Base-by-base conservation (phyloP, 2,113 vertebrate genomes). In the Rhinogobius similis region DNA sequence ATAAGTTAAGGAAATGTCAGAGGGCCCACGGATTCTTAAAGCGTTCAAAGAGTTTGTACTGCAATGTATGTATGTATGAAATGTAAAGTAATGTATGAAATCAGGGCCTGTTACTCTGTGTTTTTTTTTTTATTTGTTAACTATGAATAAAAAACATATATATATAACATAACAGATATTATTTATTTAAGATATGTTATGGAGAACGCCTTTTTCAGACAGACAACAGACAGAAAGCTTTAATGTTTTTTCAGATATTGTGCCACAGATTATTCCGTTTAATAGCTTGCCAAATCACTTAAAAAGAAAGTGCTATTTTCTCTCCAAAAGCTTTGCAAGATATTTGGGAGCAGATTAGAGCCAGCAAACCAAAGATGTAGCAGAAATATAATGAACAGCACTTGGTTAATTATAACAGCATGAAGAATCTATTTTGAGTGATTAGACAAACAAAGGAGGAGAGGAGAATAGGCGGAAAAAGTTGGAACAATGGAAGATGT, bases 321-420 rank as follows among this genome's bases (percentile, higher is more conserved):
- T 58, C 26, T 41, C 23, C 9, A 65, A 65, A 68, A 56, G 10
- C 43, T 64, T 66, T 29, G 62, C 18, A 44, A 70, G 78, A 68
- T 65, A 59, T 61, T 69, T 55, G 55, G 23, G 41, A 67, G 62
- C 44, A 65, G 16, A 83, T 76, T 66, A 55, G 29, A 76, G 36
- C 44, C 27, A 39, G 20, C 32, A 62, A 77, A 65, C 29, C 1
- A 23, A 70, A 69, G 56, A 75, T 61, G 66, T 65, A 27, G 63
- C 55, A 50, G 23, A 69, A 76, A 78, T 62, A 68, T 67, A 71
- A 76, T 72, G 55, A 81, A 75, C 52, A 67, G 18, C 44, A 41
- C 56, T 52, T 68, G 76, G 77, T 79, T 64, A 67, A 69, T 68
- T 62, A 75, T 62, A 84, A 55, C 61, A 67, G 68, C 41, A 27